Conservation (phyloP, 2,888 invertebrate genomes). For the Orthonevra nobilis region DNA sequence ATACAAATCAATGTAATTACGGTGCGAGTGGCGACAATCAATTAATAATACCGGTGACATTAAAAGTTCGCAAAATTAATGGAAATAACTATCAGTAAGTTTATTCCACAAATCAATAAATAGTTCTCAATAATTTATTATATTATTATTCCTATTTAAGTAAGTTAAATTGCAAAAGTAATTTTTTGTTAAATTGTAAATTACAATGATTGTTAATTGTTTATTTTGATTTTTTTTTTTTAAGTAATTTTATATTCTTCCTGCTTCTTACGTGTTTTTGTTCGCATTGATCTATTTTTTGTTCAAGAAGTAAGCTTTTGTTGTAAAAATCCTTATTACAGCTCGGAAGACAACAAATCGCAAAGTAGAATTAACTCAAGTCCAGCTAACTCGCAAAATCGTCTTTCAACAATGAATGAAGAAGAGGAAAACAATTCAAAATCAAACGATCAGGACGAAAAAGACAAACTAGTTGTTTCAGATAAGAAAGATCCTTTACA, state of each 20-base stretch:
- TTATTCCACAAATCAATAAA: no score
- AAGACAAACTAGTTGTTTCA: background rate
- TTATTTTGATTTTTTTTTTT: background rate
- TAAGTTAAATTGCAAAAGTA: background rate
- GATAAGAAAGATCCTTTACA: background rate
- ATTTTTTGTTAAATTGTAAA: background rate
- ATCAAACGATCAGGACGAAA: conserved; percentile 20
- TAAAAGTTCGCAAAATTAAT: conserved; percentile 79
- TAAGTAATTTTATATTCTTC: background rate
- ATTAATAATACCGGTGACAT: conserved; percentile 77
- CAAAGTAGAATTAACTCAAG: conserved; percentile 61
- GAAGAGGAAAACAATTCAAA: conserved; percentile 85
- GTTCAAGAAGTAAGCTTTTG: no score
- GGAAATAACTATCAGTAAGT: conserved; percentile 79
- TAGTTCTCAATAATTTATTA: no score
- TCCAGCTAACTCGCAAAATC: conserved; percentile 73
- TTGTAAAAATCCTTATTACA: conserved; percentile 60
- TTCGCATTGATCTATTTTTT: conserved; percentile 7
- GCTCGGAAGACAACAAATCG: conserved; percentile 54
- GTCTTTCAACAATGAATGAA: conserved; percentile 92
- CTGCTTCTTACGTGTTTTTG: background rate
- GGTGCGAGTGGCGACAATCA: conserved; percentile 74
- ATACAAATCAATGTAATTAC: conserved; percentile 72
- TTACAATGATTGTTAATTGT: conserved; percentile 1
- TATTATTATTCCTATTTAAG: background rate